phyloP scores from a whole-genome alignment of 2,797 vertebrate species.

The Cyclura pinguis region DNA sequence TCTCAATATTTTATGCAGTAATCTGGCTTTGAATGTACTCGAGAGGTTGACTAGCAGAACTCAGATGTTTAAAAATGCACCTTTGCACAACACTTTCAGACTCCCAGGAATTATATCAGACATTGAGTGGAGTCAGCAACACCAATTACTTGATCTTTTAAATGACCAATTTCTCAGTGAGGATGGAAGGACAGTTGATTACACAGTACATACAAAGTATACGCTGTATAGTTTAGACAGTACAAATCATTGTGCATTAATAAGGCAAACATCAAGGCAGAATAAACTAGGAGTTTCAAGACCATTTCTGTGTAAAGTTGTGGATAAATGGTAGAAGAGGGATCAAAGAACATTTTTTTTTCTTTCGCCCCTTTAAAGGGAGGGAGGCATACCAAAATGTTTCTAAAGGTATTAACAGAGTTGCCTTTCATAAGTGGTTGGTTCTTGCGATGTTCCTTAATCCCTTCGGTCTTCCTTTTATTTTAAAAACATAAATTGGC shows the following conservation, averaged over 20 bases:
- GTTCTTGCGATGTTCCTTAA: slow-evolving; percentile 48
- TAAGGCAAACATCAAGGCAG: slow-evolving; percentile 97
- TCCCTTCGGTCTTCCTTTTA: slow-evolving; percentile 5
- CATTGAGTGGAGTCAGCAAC: slow-evolving; percentile 73
- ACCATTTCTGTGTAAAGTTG: slow-evolving; percentile 67
- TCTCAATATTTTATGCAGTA: not conserved
- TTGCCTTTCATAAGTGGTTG: slow-evolving; percentile 31
- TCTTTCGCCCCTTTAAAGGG: slow-evolving; percentile 49
- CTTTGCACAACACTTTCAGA: slow-evolving; percentile 70
- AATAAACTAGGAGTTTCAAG: slow-evolving; percentile 87
- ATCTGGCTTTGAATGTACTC: not conserved
- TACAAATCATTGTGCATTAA: slow-evolving; percentile 91
- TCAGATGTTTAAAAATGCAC: not conserved
- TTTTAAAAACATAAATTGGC: slow-evolving; percentile 20
- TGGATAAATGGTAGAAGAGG: slow-evolving; percentile 49
- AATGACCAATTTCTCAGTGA: slow-evolving; percentile 69
- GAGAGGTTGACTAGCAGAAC: slow-evolving; percentile 35
- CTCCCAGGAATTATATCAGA: slow-evolving; percentile 61
- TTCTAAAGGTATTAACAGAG: slow-evolving; percentile 44
- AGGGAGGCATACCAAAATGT: slow-evolving; percentile 62
- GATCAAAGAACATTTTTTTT: slow-evolving; percentile 26
- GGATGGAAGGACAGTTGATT: slow-evolving; percentile 76
- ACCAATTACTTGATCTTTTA: slow-evolving; percentile 60
- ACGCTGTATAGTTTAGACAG: slow-evolving; percentile 84
- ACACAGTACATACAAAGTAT: slow-evolving; percentile 82